These are phyloP conservation scores for Bombus consobrinus DNA, from an alignment of 1,140 invertebrate genomes.

Conservation along the genomic window DNA sequence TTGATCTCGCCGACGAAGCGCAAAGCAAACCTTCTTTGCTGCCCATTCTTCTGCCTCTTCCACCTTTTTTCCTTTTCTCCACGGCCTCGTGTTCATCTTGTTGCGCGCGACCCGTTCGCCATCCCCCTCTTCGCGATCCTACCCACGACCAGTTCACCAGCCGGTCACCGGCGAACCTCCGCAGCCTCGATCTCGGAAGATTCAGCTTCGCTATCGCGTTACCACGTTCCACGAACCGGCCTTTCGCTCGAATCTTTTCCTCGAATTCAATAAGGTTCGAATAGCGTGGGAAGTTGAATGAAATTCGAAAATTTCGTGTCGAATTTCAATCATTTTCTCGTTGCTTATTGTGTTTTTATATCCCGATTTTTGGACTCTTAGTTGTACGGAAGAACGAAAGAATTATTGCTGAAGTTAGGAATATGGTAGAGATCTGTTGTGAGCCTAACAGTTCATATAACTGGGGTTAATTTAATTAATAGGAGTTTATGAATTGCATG, in stretches of 20 bases:
- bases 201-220: conserved; percentile 55
- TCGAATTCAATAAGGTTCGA: background rate
- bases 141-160: conserved; percentile 50
- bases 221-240: conserved; percentile 37
- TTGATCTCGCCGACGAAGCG: conserved; percentile 80
- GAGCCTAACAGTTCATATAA: too few relatives aligned
- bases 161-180: conserved; percentile 42
- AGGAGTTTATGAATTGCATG: too few relatives aligned
- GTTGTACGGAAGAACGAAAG: too few relatives aligned
- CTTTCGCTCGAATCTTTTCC: conserved; percentile 14
- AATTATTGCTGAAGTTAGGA: too few relatives aligned
- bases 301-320: background rate
- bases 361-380: background rate
- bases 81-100: conserved; percentile 50
- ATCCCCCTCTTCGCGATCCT: background rate
- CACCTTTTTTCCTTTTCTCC: conserved; percentile 40
- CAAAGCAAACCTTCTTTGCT: conserved; percentile 61
- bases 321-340: background rate
- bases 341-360: background rate
- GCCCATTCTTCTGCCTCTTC: conserved; percentile 51
- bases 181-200: conserved; percentile 51
- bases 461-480: too few relatives aligned
- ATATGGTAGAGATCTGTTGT: too few relatives aligned
- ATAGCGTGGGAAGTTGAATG: background rate
- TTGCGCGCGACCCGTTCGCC: conserved; percentile 22